Evolutionary conservation across 1,140 invertebrate species (phyloP).

Genomic region (Acromyrmex heyeri): DNA sequence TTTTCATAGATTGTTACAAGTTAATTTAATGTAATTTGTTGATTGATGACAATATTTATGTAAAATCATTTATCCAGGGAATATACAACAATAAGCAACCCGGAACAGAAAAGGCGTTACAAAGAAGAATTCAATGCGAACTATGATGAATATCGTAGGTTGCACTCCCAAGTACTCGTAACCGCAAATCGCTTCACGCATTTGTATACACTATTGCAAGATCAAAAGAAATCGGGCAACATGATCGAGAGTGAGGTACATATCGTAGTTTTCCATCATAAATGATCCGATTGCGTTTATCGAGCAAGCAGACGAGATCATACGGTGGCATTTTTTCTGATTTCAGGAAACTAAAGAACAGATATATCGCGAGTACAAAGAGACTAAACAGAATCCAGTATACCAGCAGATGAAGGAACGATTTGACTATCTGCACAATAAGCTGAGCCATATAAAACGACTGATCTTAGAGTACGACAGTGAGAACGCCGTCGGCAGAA

Average conservation of each 20-base stretch:
- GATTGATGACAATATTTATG: conserved; percentile 2
- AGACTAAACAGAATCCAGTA: conserved; percentile 91
- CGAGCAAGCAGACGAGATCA: background rate
- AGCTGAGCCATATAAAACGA: conserved; percentile 96
- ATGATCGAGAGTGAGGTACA: conserved; percentile 87
- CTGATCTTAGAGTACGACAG: conserved; percentile 93
- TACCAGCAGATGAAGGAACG: conserved; percentile 91
- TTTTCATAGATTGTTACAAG: background rate
- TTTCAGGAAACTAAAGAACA: conserved; percentile 90
- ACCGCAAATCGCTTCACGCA: conserved; percentile 92
- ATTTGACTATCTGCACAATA: conserved; percentile 95
- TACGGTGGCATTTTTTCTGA: background rate
- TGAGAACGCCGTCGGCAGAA: conserved; percentile 41
- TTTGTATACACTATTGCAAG: conserved; percentile 90
- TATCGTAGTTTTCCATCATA: background rate
- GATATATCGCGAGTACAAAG: conserved; percentile 93
- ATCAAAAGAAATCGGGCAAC: conserved; percentile 84
- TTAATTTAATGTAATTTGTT: background rate
- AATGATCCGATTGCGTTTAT: background rate
- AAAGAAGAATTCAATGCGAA: conserved; percentile 95
- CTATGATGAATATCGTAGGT: conserved; percentile 93
- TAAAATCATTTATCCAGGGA: conserved; percentile 87
- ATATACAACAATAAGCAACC: conserved; percentile 92
- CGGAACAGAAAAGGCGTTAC: conserved; percentile 93
- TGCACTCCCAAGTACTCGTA: conserved; percentile 92